phyloP scores from a whole-genome alignment of 2,113 vertebrate species.

The Camelus bactrianus region DNA sequence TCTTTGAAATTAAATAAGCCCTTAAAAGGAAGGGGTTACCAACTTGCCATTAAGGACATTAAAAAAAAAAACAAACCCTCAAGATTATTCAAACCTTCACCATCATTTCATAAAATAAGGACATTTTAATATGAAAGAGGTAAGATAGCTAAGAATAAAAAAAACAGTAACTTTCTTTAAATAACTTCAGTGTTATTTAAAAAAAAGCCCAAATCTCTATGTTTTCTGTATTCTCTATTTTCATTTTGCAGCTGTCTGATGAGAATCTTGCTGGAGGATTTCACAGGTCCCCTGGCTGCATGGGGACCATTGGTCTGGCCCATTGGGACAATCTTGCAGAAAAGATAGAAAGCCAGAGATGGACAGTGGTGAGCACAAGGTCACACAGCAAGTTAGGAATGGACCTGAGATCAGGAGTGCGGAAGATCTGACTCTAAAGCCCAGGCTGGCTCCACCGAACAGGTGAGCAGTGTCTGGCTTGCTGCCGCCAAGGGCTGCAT shows the following conservation, averaged over 20 bases:
- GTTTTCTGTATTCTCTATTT: slow-evolving; percentile 26
- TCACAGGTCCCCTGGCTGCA: neutral
- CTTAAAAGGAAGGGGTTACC: neutral
- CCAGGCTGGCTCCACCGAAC: neutral
- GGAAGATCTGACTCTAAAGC: neutral
- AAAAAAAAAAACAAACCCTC: neutral
- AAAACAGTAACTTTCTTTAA: neutral
- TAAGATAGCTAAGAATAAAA: slow-evolving; percentile 25
- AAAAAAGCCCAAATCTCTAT: neutral
- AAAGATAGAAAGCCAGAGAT: neutral
- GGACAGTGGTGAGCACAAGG: neutral
- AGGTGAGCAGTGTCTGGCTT: neutral
- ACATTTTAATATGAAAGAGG: slow-evolving; percentile 22
- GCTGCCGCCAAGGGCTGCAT: neutral
- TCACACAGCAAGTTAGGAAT: neutral
- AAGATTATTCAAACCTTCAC: neutral
- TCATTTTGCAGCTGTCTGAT: neutral
- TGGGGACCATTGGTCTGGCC: neutral
- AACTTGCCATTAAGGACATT: neutral
- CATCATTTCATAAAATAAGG: slow-evolving; percentile 42
- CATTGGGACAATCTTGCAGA: neutral
- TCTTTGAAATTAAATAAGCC: neutral
- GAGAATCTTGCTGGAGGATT: neutral
- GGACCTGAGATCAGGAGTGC: neutral
- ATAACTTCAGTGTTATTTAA: slow-evolving; percentile 37